phyloP scores from a whole-genome alignment of 2,113 vertebrate species.

The Rostratula benghalensis region DNA sequence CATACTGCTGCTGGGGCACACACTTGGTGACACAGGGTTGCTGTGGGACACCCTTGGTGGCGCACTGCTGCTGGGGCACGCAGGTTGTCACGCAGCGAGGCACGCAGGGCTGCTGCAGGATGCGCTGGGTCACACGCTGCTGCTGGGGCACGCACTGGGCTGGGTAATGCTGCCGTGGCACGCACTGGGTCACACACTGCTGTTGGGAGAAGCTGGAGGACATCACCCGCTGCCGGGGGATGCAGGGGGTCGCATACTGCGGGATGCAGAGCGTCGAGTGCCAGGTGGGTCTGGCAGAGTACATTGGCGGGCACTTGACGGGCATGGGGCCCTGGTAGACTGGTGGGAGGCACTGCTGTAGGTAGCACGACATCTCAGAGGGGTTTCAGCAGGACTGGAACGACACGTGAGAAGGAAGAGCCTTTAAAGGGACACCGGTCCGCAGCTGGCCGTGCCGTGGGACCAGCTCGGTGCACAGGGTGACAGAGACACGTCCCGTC shows the following conservation, averaged over 20 bases:
- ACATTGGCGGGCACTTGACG: background rate
- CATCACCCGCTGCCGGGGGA: background rate
- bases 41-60: background rate
- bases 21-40: background rate
- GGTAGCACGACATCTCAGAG: conserved; percentile 5
- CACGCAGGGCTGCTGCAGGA: background rate
- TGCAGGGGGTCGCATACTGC: background rate
- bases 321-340: background rate
- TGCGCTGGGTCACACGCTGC: background rate
- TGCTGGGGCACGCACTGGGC: background rate
- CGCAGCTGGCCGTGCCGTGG: fast-evolving
- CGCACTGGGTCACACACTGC: background rate
- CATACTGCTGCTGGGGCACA: background rate
- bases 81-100: background rate
- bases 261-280: background rate
- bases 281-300: background rate
- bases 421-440: background rate
- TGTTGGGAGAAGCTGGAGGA: background rate
- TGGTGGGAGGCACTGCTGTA: background rate
- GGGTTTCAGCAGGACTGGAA: background rate
- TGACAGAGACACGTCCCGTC: fast-evolving
- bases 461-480: background rate
- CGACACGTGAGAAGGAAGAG: fast-evolving
- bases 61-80: background rate
- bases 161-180: background rate